These are phyloP conservation scores for Macaria notata DNA, from an alignment of 2,888 invertebrate genomes.

Conservation along the genomic window DNA sequence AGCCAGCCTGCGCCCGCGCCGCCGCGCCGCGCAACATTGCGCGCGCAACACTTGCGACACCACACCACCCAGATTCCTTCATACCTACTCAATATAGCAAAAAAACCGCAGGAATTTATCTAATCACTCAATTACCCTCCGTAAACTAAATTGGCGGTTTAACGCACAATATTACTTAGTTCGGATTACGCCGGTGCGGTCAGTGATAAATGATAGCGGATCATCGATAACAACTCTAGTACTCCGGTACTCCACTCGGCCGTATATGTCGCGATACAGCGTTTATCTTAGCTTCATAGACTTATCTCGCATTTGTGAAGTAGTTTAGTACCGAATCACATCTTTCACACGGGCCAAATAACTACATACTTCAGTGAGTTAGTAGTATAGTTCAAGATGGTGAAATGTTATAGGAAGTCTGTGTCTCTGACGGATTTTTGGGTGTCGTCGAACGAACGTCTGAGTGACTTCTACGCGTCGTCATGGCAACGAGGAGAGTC, in stretches of 20 bases:
- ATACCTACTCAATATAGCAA: not conserved
- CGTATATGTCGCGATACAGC: conserved; percentile 40
- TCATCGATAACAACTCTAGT: conserved; percentile 46
- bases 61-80: not conserved
- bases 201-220: conserved; percentile 45
- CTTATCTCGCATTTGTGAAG: conserved; percentile 27
- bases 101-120: conserved; percentile 5
- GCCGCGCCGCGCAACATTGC: conserved; percentile 24
- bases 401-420: conserved; percentile 65
- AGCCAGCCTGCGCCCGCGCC: conserved; percentile 34
- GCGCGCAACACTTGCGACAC: conserved; percentile 16
- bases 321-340: not conserved
- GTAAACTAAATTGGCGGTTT: conserved; percentile 27
- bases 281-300: conserved; percentile 34
- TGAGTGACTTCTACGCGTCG: conserved; percentile 68
- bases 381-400: conserved; percentile 53
- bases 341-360: conserved; percentile 2
- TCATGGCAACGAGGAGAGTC: conserved; percentile 75
- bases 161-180: conserved; percentile 23
- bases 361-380: conserved; percentile 23
- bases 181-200: conserved; percentile 25
- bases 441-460: conserved; percentile 61
- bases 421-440: conserved; percentile 59
- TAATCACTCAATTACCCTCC: conserved; percentile 17
- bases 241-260: conserved; percentile 33